A percentile compares a stretch with the other conserved stretches of the same genome.
These are phyloP conservation scores for Athene cunicularia DNA, from an alignment of 2,113 vertebrate genomes.

Conservation along the genomic window DNA sequence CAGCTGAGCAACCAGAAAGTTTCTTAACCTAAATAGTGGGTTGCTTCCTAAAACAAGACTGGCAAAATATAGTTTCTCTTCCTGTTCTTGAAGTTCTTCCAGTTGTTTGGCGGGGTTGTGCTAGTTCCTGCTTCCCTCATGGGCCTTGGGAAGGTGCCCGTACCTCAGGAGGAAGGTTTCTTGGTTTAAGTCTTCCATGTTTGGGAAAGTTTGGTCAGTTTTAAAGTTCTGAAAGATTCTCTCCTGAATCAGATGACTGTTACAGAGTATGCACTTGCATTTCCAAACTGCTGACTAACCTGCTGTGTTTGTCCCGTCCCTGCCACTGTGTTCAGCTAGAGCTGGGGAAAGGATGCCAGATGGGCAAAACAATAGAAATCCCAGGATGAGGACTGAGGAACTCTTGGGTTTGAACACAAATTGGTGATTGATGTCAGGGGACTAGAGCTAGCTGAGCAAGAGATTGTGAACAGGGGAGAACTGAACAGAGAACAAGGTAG, in stretches of 20 bases:
- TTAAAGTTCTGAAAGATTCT: neutral
- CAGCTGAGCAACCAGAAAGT: neutral
- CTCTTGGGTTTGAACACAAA: neutral
- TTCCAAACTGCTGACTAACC: neutral
- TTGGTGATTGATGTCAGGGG: neutral
- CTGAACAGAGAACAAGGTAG: neutral
- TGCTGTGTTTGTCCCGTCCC: neutral
- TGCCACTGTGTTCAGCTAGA: neutral
- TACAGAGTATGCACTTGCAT: neutral
- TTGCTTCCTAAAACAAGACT: neutral
- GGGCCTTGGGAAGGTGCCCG: neutral
- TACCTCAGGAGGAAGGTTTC: neutral
- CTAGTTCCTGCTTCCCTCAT: neutral
- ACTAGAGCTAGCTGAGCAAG: neutral
- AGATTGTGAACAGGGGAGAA: neutral
- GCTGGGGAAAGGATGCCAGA: neutral
- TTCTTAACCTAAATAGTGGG: neutral
- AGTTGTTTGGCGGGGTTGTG: neutral
- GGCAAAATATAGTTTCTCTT: neutral
- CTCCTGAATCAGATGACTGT: neutral
- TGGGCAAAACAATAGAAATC: neutral
- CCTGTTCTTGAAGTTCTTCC: neutral
- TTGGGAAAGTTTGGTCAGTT: neutral
- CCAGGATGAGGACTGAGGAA: neutral
- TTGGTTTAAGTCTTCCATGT: neutral